Base-by-base conservation (phyloP, 2,113 vertebrate genomes). In the Rhegmatorhina hoffmannsi region DNA sequence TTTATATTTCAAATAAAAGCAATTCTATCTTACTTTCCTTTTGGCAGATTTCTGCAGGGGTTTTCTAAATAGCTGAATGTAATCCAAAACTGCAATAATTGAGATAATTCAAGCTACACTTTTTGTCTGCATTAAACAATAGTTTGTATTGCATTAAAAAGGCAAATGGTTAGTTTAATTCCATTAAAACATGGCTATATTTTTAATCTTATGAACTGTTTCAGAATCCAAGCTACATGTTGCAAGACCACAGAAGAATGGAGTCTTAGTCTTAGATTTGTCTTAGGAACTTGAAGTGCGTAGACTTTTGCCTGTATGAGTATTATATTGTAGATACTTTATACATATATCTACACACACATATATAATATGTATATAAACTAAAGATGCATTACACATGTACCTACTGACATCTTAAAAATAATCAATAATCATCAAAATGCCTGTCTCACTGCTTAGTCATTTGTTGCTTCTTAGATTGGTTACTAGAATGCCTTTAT, bases 1-100 rank as follows among this genome's bases (percentile, higher is more conserved):
- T 58, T 92, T 97, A 82, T 93, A 78, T 92, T 97, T 95, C 95
- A 97, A 87, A 84, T 91, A 85, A 67, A 96, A 76, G 67, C 76
- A 94, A 40, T 62, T 80, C 46, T 86, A 67, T 93, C 88, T 87
- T 93, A 72, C 83, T 87, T 92, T 83, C 52, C 44, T 89, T 89
- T 78, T 84, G 63, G 78, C 69, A 94, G 44, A 25, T 78, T 94
- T 94, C 91, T 95, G 44, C n/a, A 53, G 19, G 55, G 52, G 26
- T 76, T 66, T 95, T 88, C 67, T 92, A 28, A 50, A 46, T 29
- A 94, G 43, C 59, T 90, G 68, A 94, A 73, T 84, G 55, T 83
- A 81, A 93, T 87, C 72, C 67, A 95, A 94, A 76, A 79, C 90
- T 79, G 28, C 56, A 96, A 53, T 93, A 92, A 93, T 36, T 85